Evolutionary conservation across 2,113 vertebrate genomes (phyloP).

Genomic region (Erythrolamprus reginae): DNA sequence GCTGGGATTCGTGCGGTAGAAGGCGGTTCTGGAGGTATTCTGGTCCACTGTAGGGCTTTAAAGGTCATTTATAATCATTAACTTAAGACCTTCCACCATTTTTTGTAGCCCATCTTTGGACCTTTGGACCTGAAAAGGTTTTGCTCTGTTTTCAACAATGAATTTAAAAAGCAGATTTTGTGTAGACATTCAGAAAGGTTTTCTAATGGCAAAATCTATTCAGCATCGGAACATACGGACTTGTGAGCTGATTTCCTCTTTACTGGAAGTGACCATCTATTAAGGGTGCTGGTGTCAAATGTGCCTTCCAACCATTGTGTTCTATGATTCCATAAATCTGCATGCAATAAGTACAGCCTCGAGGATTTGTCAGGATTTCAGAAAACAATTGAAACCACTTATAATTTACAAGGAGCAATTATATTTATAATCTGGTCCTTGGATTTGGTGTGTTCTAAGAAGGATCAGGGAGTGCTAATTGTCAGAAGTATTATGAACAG

Average conservation of each 20-base stretch:
- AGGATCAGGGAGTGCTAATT: background rate
- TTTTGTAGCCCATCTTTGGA: too few species aligned
- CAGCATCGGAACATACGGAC: background rate
- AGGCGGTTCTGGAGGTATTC: too few species aligned
- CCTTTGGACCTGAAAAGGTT: too few species aligned
- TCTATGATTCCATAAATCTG: background rate
- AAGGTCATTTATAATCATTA: too few species aligned
- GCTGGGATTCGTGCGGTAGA: too few species aligned
- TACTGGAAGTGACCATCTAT: background rate
- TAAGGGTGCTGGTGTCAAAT: background rate
- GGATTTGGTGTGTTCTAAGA: background rate
- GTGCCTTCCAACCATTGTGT: background rate
- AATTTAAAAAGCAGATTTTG: background rate
- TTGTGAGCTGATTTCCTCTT: background rate
- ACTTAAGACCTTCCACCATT: too few species aligned
- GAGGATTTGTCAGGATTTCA: background rate
- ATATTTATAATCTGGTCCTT: background rate
- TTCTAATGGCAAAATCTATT: background rate
- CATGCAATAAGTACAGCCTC: background rate
- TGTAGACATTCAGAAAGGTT: background rate
- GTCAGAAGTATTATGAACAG: background rate
- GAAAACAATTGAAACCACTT: background rate
- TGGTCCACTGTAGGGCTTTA: too few species aligned
- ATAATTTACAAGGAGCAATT: background rate
- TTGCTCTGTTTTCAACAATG: background rate